Evolutionary conservation across 2,888 invertebrate species (phyloP).

Genomic region (Epinotia bilunana): DNA sequence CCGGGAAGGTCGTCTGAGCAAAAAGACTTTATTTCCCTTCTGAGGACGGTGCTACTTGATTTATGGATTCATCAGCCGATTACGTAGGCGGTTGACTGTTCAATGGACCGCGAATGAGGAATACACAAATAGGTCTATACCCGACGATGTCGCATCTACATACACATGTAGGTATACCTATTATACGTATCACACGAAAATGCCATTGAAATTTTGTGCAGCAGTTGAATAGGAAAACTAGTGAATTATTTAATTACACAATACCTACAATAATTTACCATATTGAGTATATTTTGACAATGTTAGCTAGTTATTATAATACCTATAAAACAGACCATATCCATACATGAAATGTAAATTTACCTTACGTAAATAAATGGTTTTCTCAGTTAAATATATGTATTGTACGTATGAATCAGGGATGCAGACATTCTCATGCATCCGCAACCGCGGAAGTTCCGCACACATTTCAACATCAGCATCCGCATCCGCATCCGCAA

Average conservation of each 20-base stretch:
- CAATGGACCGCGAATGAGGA: constrained; percentile 32
- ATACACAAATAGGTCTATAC: constrained; percentile 28
- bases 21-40: constrained; percentile 38
- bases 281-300: neutral
- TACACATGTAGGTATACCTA: neutral
- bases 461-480: no score
- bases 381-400: neutral
- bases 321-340: no score
- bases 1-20: constrained; percentile 27
- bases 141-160: neutral
- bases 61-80: constrained; percentile 34
- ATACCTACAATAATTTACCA: neutral
- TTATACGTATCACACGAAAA: constrained; percentile 1
- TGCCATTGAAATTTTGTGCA: constrained; percentile 9
- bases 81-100: constrained; percentile 42
- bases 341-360: neutral
- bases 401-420: no score
- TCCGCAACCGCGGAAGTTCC: no score
- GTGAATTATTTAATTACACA: neutral
- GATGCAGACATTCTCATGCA: no score
- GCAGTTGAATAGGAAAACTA: neutral
- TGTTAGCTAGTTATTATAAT: neutral
- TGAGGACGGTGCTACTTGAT: constrained; percentile 34
- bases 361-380: constrained; percentile 4
- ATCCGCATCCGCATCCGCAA: no score